Conservation (phyloP, 2,888 invertebrate species). For the Chloromyia formosa region DNA sequence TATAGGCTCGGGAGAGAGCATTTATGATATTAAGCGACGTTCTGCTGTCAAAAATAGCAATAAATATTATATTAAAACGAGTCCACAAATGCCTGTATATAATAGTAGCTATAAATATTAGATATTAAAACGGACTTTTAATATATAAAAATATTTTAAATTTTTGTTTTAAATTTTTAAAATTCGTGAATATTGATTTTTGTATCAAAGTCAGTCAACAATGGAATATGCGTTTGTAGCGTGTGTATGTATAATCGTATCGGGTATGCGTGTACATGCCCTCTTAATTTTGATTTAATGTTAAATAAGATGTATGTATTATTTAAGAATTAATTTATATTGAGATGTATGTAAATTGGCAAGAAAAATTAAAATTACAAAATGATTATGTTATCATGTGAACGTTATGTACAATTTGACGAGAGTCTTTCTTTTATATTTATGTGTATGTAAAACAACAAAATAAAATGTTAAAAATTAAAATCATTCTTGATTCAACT, state of each 20-base stretch:
- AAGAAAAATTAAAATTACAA: not conserved
- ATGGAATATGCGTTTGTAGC: not conserved
- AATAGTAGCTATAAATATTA: not conserved
- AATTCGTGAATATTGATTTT: not conserved
- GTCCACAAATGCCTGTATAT: not conserved
- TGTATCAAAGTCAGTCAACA: constrained; percentile 3
- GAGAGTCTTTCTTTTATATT: constrained; percentile 37
- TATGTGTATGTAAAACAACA: not conserved
- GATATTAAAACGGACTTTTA: not conserved
- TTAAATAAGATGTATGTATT: not conserved
- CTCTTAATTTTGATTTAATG: not conserved
- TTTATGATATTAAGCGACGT: not conserved
- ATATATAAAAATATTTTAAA: constrained; percentile 12
- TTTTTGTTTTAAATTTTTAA: not conserved
- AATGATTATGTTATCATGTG: constrained; percentile 27
- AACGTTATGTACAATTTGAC: constrained; percentile 42
- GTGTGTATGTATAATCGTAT: not conserved
- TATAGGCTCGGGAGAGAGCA: constrained; percentile 59
- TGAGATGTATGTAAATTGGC: not conserved
- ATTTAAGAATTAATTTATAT: not conserved
- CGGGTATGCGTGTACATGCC: not conserved
- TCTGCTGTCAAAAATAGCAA: constrained; percentile 10
- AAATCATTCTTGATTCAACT: not conserved
- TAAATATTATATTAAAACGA: not conserved
- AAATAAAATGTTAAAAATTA: constrained; percentile 26